Evolutionary conservation across 2,113 vertebrate species (phyloP).

Genomic region (Rutilus rutilus): DNA sequence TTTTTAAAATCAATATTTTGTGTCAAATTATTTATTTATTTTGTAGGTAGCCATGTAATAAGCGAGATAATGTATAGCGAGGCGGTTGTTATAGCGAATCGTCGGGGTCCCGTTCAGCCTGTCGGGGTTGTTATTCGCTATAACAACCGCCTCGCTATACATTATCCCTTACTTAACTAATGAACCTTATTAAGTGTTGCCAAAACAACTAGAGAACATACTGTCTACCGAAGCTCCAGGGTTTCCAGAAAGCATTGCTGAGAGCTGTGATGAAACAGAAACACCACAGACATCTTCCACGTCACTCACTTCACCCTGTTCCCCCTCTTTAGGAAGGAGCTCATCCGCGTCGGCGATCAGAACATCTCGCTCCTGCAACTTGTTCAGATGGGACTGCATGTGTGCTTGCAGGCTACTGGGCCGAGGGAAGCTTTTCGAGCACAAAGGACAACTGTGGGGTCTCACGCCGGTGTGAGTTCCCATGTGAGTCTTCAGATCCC

Average conservation of each 20-base stretch:
- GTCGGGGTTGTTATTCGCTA: no score
- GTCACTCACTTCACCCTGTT: background rate
- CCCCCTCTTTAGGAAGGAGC: background rate
- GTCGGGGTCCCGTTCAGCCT: no score
- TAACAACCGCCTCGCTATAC: no score
- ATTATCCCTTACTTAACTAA: no score
- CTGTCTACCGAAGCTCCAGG: conserved; percentile 1
- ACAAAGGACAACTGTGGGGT: conserved; percentile 39
- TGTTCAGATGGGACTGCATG: conserved; percentile 41
- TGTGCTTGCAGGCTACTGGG: conserved; percentile 45
- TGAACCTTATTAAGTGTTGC: no score
- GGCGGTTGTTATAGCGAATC: no score
- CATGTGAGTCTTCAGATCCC: conserved; percentile 46
- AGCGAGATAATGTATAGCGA: no score
- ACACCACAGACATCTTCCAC: background rate
- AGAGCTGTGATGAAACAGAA: background rate
- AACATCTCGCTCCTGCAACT: background rate
- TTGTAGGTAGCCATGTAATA: no score
- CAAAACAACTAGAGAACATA: background rate
- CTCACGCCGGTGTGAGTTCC: conserved; percentile 44
- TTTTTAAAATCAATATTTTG: no score
- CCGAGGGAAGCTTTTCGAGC: conserved; percentile 44
- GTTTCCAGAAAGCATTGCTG: background rate
- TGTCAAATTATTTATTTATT: no score
- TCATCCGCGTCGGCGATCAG: background rate